A percentile compares a stretch with the other conserved stretches of the same genome.
These are phyloP conservation scores for Sus scrofa DNA, from an alignment of 2,113 vertebrate genomes.

Conservation along the genomic window T2T-Sscrofa CM000818.6:105498001-105498500, in stretches of 20 bases:
- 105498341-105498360: not conserved
- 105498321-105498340: not conserved
- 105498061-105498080: too few relatives aligned
- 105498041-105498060: too few relatives aligned
- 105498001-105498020: too few relatives aligned
- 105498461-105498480: not conserved
- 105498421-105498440: not conserved
- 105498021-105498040: too few relatives aligned
- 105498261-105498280: rapidly evolving
- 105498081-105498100: too few relatives aligned
- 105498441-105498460: not conserved
- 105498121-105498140: too few relatives aligned
- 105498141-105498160: too few relatives aligned
- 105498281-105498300: rapidly evolving
- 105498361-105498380: not conserved
- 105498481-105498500: not conserved
- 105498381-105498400: not conserved
- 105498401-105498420: not conserved
- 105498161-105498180: too few relatives aligned
- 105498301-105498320: not conserved
- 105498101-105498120: too few relatives aligned
- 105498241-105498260: not conserved
- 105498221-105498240: not conserved
- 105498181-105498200: too few relatives aligned
- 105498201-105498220: too few relatives aligned